phyloP scores from a whole-genome alignment of 2,797 vertebrate species.

The Ceryle rudis region DNA sequence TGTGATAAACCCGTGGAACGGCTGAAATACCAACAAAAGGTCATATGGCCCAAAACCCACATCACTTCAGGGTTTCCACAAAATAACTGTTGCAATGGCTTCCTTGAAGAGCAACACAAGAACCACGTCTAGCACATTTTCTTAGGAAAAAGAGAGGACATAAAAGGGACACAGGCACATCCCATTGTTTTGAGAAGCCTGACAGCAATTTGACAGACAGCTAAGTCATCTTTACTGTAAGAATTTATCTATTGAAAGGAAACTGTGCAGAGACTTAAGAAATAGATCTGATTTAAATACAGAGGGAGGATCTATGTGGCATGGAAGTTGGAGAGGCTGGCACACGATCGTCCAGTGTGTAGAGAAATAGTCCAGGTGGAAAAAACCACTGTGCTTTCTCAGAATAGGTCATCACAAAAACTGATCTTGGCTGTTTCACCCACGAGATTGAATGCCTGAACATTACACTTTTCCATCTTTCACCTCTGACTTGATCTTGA shows the following conservation, averaged over 20 bases:
- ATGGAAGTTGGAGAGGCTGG: not conserved
- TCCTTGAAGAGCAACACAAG: not conserved
- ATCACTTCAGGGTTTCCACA: not conserved
- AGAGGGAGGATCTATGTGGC: not conserved
- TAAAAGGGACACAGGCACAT: not conserved
- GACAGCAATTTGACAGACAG: not conserved
- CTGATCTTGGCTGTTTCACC: not conserved
- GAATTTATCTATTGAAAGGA: not conserved
- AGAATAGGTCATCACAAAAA: not conserved
- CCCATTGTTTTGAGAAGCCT: accelerated
- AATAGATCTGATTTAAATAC: not conserved
- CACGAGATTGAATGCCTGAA: not conserved
- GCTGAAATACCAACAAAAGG: conserved; percentile 17
- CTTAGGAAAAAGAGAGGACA: not conserved
- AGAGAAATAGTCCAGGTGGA: not conserved
- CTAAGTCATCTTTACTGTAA: not conserved
- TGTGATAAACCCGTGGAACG: not conserved
- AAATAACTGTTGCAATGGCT: not conserved
- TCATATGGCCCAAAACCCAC: not conserved
- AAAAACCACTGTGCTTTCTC: not conserved
- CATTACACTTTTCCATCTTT: not conserved
- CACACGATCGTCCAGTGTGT: not conserved
- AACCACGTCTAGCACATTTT: accelerated
- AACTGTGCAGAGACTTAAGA: not conserved
- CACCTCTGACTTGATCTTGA: not conserved